Evolutionary conservation across 2,113 vertebrate genomes (phyloP).

Genomic region (Myrmophylax atrothorax): DNA sequence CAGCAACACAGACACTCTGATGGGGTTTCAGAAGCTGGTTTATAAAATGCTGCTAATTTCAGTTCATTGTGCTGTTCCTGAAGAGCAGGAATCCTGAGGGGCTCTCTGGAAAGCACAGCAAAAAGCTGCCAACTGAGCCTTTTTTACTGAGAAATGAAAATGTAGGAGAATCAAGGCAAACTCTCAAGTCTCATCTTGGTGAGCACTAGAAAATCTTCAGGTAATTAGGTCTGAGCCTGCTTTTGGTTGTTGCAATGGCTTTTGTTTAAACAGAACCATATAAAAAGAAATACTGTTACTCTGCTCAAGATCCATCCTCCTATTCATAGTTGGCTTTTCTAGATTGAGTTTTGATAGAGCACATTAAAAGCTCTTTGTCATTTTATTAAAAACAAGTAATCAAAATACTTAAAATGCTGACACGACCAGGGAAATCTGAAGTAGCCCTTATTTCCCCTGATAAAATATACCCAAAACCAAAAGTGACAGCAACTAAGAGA

Average conservation of each 20-base stretch:
- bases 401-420: neutral
- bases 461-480: neutral
- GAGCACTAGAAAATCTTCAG: neutral
- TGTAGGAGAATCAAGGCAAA: neutral
- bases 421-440: neutral
- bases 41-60: neutral
- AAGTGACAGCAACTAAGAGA: neutral
- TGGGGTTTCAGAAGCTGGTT: neutral
- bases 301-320: neutral
- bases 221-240: neutral
- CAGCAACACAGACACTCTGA: rapidly evolving
- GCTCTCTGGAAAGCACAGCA: neutral
- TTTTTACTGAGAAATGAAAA: neutral
- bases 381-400: neutral
- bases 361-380: neutral
- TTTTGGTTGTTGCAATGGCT: neutral
- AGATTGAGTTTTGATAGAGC: neutral
- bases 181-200: neutral
- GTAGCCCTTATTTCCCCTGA: neutral
- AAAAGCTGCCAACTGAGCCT: neutral
- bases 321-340: neutral
- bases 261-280: neutral
- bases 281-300: neutral
- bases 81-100: neutral
- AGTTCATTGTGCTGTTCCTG: neutral